Evolutionary conservation across 2,888 invertebrate species (phyloP).

Genomic region (Sepioteuthis lessoniana): DNA sequence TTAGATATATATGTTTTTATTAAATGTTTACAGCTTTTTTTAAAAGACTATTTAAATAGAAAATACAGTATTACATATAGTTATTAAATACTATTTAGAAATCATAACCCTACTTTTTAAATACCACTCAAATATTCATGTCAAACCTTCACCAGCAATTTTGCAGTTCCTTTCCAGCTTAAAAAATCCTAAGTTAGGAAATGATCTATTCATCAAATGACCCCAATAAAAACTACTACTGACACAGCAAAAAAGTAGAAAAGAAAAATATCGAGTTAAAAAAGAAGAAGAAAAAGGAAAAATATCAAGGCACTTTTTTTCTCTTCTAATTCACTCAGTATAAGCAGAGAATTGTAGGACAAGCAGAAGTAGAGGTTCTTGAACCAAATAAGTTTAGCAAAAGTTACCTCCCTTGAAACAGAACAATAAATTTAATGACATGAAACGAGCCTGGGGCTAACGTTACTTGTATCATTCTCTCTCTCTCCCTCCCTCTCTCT

Average conservation of each 20-base stretch:
- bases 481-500: not conserved
- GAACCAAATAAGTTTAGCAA: not conserved
- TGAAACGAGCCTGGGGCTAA: not conserved
- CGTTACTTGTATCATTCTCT: not conserved
- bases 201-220: slow-evolving; percentile 20
- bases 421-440: slow-evolving; percentile 33
- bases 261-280: not conserved
- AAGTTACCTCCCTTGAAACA: not conserved
- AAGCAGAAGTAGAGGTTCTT: not conserved
- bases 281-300: not conserved
- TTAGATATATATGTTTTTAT: too few relatives aligned
- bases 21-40: too few relatives aligned
- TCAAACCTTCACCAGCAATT: not conserved
- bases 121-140: not conserved
- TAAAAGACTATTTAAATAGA: too few relatives aligned
- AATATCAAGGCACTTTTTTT: not conserved
- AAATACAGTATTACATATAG: too few relatives aligned
- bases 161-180: not conserved
- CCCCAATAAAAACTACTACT: not conserved
- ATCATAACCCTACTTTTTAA: not conserved
- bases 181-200: not conserved
- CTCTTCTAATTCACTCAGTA: not conserved
- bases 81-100: not conserved
- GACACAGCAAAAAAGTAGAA: not conserved
- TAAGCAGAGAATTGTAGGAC: not conserved